phyloP scores from a whole-genome alignment of 2,797 vertebrate genomes.

The Carduelis carduelis region DNA sequence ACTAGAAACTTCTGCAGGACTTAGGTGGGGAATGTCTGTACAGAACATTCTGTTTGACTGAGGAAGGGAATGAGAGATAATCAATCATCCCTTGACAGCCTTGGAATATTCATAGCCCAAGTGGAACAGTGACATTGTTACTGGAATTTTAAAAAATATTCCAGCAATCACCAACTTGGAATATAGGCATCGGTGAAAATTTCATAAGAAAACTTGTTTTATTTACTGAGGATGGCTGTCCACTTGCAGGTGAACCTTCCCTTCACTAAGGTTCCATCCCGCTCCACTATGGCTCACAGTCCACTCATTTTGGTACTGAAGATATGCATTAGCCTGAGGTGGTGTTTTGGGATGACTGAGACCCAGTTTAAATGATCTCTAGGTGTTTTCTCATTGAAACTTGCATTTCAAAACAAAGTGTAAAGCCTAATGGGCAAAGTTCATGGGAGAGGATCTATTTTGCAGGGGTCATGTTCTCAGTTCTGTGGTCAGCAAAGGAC shows the following conservation, averaged over 20 bases:
- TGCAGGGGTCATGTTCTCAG: not conserved
- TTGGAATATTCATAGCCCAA: not conserved
- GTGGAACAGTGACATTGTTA: not conserved
- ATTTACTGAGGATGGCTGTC: not conserved
- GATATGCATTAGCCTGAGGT: fast-evolving
- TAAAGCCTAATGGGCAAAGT: fast-evolving
- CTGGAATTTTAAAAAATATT: not conserved
- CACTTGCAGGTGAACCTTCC: fast-evolving
- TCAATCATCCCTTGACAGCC: not conserved
- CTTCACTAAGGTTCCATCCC: not conserved
- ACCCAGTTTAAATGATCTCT: not conserved
- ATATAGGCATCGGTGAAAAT: not conserved
- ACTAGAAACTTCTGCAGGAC: not conserved
- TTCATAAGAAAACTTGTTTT: not conserved
- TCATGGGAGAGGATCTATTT: not conserved
- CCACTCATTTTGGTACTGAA: not conserved
- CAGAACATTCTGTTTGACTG: not conserved
- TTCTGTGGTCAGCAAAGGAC: not conserved
- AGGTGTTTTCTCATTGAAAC: not conserved
- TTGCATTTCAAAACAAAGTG: not conserved
- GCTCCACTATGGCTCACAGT: not conserved
- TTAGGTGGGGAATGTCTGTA: not conserved
- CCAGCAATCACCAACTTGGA: not conserved
- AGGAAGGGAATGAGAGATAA: not conserved
- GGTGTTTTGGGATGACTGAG: not conserved